These are phyloP conservation scores for Tiphia femorata DNA, from an alignment of 2,888 invertebrate genomes.

Conservation along the genomic window DNA sequence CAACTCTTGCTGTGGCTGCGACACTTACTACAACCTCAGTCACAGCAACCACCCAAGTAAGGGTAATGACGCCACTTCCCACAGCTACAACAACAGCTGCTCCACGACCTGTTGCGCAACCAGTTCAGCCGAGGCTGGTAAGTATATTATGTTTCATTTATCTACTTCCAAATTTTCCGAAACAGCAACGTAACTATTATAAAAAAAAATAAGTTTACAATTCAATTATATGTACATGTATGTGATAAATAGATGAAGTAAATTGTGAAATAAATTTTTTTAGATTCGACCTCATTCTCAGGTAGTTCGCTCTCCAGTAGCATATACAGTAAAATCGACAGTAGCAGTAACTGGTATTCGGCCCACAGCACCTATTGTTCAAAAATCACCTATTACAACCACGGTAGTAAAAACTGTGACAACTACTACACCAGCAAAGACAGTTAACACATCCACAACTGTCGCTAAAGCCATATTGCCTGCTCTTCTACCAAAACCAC, in stretches of 20 bases:
- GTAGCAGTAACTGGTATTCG: slow-evolving; percentile 56
- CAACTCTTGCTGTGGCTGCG: slow-evolving; percentile 67
- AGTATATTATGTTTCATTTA: slow-evolving; percentile 11
- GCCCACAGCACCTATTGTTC: slow-evolving; percentile 52
- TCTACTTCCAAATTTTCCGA: neutral
- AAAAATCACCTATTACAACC: slow-evolving; percentile 57
- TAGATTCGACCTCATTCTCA: slow-evolving; percentile 65
- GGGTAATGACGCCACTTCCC: slow-evolving; percentile 73
- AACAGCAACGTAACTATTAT: neutral
- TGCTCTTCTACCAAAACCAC: slow-evolving; percentile 72
- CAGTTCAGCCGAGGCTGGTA: slow-evolving; percentile 73
- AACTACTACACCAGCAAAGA: slow-evolving; percentile 58
- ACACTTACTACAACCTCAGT: slow-evolving; percentile 53
- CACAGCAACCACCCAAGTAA: slow-evolving; percentile 73
- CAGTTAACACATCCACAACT: slow-evolving; percentile 62
- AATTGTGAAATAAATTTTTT: slow-evolving; percentile 8
- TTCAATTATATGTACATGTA: too few relatives aligned
- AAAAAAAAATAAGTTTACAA: too few relatives aligned
- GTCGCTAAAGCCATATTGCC: slow-evolving; percentile 73
- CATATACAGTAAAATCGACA: slow-evolving; percentile 62
- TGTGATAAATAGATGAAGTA: neutral
- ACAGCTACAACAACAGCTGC: slow-evolving; percentile 67
- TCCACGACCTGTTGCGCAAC: slow-evolving; percentile 70
- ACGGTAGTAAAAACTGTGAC: slow-evolving; percentile 62
- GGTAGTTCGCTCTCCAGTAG: slow-evolving; percentile 59